Percentiles rank a stretch among this genome's conserved stretches.
phyloP scores from a whole-genome alignment of 2,888 invertebrate species.

The Orthonevra nobilis region DNA sequence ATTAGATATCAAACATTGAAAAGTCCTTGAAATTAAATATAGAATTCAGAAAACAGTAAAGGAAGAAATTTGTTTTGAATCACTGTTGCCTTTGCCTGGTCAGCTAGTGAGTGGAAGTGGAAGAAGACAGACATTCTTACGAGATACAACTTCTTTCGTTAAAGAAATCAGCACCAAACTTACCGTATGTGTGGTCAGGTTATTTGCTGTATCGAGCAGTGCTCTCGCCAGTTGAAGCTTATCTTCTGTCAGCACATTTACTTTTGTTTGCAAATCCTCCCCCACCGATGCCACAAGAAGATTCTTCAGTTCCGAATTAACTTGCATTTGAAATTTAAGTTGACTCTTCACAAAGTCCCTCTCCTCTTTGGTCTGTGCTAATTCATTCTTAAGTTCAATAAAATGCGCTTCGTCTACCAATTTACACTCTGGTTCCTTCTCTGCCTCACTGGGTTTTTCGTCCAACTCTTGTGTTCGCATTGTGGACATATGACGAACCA shows the following conservation, averaged over 20 bases:
- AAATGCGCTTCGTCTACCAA: conserved; percentile 62
- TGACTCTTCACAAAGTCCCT: conserved; percentile 89
- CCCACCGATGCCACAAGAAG: conserved; percentile 96
- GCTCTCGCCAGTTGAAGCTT: conserved; percentile 93
- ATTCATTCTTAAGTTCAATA: conserved; percentile 71
- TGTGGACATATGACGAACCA: conserved; percentile 87
- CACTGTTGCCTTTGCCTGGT: too few species aligned
- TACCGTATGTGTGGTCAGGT: conserved; percentile 90
- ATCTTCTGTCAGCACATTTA: conserved; percentile 95
- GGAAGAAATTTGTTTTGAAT: too few species aligned
- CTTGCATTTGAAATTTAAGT: conserved; percentile 92
- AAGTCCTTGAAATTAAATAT: too few species aligned
- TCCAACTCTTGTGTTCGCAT: conserved; percentile 84
- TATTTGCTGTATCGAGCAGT: conserved; percentile 91
- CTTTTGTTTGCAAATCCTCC: conserved; percentile 93
- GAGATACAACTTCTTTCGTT: too few species aligned
- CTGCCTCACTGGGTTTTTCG: conserved; percentile 74
- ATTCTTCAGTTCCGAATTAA: conserved; percentile 95
- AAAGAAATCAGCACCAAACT: too few species aligned
- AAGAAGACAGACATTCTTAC: too few species aligned
- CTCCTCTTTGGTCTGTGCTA: conserved; percentile 83
- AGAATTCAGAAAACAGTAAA: too few species aligned
- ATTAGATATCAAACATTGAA: too few species aligned
- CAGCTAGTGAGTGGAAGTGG: too few species aligned
- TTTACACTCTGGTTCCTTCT: conserved; percentile 63